Evolutionary conservation across 2,113 vertebrate species (phyloP), one percentile per base, ranked within the genome.

Genomic region (Crotophaga sulcirostris): DNA sequence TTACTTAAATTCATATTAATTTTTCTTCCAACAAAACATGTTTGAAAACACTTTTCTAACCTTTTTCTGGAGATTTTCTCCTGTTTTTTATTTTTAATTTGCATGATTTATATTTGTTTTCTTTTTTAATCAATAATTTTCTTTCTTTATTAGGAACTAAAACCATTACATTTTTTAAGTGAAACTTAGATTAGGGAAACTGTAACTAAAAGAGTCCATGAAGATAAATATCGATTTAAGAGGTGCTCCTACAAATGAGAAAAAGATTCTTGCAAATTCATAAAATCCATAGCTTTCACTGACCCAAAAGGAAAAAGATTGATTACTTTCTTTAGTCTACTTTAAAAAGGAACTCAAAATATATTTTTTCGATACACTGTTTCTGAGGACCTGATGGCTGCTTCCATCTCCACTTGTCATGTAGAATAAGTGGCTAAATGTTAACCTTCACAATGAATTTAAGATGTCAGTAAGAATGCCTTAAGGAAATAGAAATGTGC

Each of bases 381-480:
- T 95, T 93, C 78, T 74, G 33, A 73, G 59, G 55, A 77, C n/a
- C 75, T 40, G 59, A 60, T 74, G 52, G 78, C 42, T 62, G 90
- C 60, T 87, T 83, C 62, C 38, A 66, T 42, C 63, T 67, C 55
- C 0, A 40, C 58, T 66, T 88, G 18, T 64, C 79, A 70, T 58
- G 67, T 84, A 76, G 70, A 91, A 91, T 67, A 91, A 93, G 55
- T 51, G 38, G 54, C 70, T 95, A 87, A 93, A 88, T 77, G 67
- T 82, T 90, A 70, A 90, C 90, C 78, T 91, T 95, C 91, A 80
- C 63, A 90, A 72, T 55, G 70, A 85, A 96, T 91, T 91, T 87
- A 94, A 79, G 51, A 88, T 36, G 49, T 87, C n/a, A 29, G 70
- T 87, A 90, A 93, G 67, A 94, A 89, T 52, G 51, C 45, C 81